Conservation (phyloP, 2,888 invertebrate species). For the Stenichneumon culpator region DNA sequence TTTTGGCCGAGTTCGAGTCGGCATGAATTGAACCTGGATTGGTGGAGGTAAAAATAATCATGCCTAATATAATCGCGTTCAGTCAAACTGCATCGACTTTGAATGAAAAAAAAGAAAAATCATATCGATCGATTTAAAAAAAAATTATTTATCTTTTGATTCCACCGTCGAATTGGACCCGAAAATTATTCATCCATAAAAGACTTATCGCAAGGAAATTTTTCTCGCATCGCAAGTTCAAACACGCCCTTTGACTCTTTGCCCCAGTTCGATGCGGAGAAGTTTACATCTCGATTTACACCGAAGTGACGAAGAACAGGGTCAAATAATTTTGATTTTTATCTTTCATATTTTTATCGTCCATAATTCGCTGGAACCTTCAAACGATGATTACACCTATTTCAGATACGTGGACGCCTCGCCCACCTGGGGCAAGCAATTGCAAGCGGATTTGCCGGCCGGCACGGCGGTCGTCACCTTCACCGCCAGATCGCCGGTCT, state of each 20-base stretch:
- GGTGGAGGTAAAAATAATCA: conserved; percentile 85
- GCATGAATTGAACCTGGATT: conserved; percentile 89
- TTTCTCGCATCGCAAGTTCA: background rate
- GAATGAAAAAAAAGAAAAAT: background rate
- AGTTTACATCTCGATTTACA: background rate
- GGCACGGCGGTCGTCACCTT: conserved; percentile 88
- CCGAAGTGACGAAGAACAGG: background rate
- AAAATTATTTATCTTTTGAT: background rate
- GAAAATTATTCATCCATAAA: background rate
- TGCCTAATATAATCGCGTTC: background rate
- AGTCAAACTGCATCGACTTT: background rate
- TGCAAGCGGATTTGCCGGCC: conserved; percentile 87
- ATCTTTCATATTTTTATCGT: too few species aligned
- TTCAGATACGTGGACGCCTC: conserved; percentile 87
- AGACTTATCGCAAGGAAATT: background rate
- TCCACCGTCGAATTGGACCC: background rate
- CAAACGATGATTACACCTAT: conserved; percentile 36
- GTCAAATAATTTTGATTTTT: conserved; percentile 17
- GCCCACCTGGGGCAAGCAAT: conserved; percentile 88
- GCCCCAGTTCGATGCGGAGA: background rate
- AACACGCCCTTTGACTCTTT: background rate
- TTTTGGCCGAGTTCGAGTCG: conserved; percentile 71
- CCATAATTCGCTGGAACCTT: background rate
- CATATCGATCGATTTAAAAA: background rate
- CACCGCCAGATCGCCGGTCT: conserved; percentile 87